Evolutionary conservation across 2,113 vertebrate genomes (phyloP).

Genomic region (Podarcis raffonei): DNA sequence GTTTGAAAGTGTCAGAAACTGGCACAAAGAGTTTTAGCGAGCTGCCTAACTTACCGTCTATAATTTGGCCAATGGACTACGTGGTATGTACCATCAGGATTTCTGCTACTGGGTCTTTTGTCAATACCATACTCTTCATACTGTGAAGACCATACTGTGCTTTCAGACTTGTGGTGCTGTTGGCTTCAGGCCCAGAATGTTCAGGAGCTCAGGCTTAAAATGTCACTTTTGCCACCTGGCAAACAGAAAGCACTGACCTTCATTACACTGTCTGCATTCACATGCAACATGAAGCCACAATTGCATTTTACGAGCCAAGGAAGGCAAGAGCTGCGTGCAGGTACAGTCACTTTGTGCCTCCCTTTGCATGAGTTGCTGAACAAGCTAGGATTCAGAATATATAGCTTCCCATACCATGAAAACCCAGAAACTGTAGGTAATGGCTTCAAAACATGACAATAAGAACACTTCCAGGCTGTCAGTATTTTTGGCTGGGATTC

Average conservation of each 20-base stretch:
- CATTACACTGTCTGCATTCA: neutral
- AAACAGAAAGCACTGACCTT: neutral
- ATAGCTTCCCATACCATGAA: too few relatives aligned
- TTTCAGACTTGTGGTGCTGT: neutral
- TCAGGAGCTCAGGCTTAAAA: neutral
- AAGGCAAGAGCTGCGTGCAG: neutral
- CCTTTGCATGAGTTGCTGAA: neutral
- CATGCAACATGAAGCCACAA: neutral
- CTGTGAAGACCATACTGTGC: too few relatives aligned
- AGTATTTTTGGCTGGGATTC: too few relatives aligned
- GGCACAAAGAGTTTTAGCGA: conserved; percentile 54
- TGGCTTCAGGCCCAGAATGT: neutral
- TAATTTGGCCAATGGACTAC: conserved; percentile 7
- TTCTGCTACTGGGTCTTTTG: conserved; percentile 28
- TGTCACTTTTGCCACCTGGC: neutral
- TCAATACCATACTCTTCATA: too few relatives aligned
- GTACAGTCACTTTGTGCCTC: neutral
- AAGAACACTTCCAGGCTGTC: too few relatives aligned
- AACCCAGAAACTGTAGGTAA: too few relatives aligned
- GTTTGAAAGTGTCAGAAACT: conserved; percentile 54
- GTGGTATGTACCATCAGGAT: neutral
- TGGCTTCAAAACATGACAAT: too few relatives aligned
- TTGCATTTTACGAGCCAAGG: neutral
- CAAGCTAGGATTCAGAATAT: too few relatives aligned
- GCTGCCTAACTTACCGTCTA: conserved; percentile 48